phyloP scores from a whole-genome alignment of 2,888 invertebrate species.

The Xylota sylvarum region DNA sequence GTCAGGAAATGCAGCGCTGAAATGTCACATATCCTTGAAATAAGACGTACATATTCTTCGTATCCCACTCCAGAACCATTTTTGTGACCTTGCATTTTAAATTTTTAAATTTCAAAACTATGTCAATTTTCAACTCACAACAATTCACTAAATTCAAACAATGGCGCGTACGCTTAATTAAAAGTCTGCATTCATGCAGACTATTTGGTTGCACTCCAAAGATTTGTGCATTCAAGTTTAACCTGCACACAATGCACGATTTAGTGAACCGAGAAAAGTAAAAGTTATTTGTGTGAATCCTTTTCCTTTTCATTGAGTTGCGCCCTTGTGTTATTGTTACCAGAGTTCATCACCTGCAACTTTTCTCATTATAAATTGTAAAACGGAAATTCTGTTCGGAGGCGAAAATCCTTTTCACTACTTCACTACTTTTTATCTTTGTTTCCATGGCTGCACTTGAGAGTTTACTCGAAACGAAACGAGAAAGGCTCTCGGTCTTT shows the following conservation, averaged over 20 bases:
- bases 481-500: not conserved
- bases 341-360: constrained; percentile 16
- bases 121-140: too few relatives aligned
- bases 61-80: too few relatives aligned
- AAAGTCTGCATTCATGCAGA: not conserved
- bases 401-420: too few relatives aligned
- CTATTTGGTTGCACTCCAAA: not conserved
- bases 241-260: not conserved
- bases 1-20: too few relatives aligned
- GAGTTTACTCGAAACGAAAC: not conserved
- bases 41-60: too few relatives aligned
- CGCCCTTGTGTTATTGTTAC: not conserved
- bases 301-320: not conserved
- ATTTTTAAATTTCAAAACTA: too few relatives aligned
- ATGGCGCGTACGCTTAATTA: not conserved
- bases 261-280: not conserved
- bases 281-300: not conserved
- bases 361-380: constrained; percentile 49
- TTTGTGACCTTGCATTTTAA: too few relatives aligned
- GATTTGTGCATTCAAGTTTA: not conserved
- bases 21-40: too few relatives aligned
- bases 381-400: not conserved
- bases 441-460: not conserved
- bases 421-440: not conserved
- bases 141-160: not conserved